Percentiles rank a stretch among this genome's conserved stretches.
phyloP scores from a whole-genome alignment of 2,797 vertebrate species.

The Mus spretus region DNA sequence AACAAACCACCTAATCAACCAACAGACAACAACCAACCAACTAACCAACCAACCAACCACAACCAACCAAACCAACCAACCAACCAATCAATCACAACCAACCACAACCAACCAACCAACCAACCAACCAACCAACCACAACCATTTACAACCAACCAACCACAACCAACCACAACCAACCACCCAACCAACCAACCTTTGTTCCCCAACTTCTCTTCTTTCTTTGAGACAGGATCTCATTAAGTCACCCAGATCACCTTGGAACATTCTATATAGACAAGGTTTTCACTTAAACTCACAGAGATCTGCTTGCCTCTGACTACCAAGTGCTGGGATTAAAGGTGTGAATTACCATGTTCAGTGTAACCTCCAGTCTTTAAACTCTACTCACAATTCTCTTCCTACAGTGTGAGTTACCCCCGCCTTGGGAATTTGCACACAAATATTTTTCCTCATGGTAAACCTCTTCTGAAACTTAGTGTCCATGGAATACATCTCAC shows the following conservation, averaged over 20 bases:
- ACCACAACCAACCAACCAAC: too few species aligned
- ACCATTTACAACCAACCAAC: too few species aligned
- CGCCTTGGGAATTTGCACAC: background rate
- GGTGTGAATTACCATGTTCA: background rate
- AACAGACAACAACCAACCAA: background rate
- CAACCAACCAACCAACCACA: too few species aligned
- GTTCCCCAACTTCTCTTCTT: too few species aligned
- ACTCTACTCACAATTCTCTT: background rate
- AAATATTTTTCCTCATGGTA: background rate
- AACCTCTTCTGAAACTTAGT: slow-evolving; percentile 9
- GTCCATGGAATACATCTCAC: background rate
- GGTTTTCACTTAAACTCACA: too few species aligned
- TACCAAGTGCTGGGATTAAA: background rate
- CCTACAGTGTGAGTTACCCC: background rate
- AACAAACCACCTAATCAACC: background rate
- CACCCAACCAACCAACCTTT: too few species aligned
- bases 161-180: too few species aligned
- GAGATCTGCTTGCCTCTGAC: background rate
- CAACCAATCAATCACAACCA: too few species aligned
- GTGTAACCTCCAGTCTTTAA: background rate
- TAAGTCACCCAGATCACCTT: background rate
- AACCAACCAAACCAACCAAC: too few species aligned
- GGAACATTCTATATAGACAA: background rate
- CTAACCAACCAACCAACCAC: too few species aligned
- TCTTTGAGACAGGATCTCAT: background rate